These are phyloP conservation scores for Arion vulgaris DNA, from an alignment of 1,140 invertebrate genomes.

Conservation along the genomic window DNA sequence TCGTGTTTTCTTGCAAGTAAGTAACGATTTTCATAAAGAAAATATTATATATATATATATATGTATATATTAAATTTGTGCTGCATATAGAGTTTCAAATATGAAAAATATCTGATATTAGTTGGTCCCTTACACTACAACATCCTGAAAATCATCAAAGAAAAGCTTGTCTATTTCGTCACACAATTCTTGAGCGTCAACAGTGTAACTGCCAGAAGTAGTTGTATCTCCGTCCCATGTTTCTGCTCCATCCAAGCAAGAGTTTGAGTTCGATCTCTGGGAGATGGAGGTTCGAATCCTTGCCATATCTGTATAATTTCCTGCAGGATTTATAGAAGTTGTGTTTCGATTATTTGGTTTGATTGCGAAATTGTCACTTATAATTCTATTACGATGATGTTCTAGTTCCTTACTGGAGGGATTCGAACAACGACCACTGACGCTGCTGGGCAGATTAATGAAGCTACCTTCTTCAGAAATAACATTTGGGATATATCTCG, in stretches of 20 bases:
- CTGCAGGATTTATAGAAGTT: neutral
- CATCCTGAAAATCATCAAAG: constrained; percentile 45
- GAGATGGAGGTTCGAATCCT: constrained; percentile 7
- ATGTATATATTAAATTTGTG: neutral
- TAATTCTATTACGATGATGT: neutral
- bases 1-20: no score
- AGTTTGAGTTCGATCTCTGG: constrained; percentile 31
- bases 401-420: constrained; percentile 15
- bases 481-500: constrained; percentile 11
- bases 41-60: no score
- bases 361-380: neutral
- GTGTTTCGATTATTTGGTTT: neutral
- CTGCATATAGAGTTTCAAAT: neutral
- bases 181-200: constrained; percentile 58
- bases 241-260: constrained; percentile 6
- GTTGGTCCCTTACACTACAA: constrained; percentile 39
- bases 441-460: constrained; percentile 16
- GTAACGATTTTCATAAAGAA: no score
- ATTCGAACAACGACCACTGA: neutral
- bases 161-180: constrained; percentile 60
- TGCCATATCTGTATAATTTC: constrained; percentile 47
- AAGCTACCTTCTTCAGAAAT: neutral
- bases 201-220: constrained; percentile 66
- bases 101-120: neutral
- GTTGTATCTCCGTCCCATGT: constrained; percentile 60